phyloP scores from a whole-genome alignment of 2,888 invertebrate species.

The Sturmia bella region DNA sequence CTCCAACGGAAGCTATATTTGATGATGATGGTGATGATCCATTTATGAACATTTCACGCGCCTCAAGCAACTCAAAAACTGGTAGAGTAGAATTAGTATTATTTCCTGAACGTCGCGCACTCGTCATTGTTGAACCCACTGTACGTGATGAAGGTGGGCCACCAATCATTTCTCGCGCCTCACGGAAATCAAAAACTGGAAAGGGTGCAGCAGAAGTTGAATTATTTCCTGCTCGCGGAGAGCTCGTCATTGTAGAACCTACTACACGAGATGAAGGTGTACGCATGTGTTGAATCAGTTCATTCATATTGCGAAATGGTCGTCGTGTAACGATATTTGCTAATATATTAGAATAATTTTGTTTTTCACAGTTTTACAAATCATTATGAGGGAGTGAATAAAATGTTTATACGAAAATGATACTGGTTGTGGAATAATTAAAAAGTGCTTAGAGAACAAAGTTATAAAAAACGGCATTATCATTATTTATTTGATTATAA shows the following conservation, averaged over 20 bases:
- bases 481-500: too few species aligned
- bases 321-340: conserved; percentile 70
- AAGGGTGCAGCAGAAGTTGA: background rate
- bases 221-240: conserved; percentile 47
- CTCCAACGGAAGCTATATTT: background rate
- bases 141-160: conserved; percentile 44
- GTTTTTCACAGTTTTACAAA: conserved; percentile 60
- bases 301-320: conserved; percentile 59
- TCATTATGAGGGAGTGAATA: conserved; percentile 43
- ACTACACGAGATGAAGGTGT: conserved; percentile 57
- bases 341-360: conserved; percentile 68
- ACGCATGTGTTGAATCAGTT: conserved; percentile 61
- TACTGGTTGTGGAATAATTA: conserved; percentile 58
- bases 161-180: conserved; percentile 8
- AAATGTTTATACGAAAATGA: conserved; percentile 35
- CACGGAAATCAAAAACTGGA: background rate
- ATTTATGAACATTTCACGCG: conserved; percentile 10
- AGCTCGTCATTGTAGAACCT: conserved; percentile 62
- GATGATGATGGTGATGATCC: conserved; percentile 50
- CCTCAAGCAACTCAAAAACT: background rate
- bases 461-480: too few species aligned
- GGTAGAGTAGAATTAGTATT: background rate
- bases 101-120: conserved; percentile 48
- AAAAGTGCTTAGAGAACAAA: background rate
- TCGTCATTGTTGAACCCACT: conserved; percentile 65